phyloP scores from a whole-genome alignment of 92 coral and sea anemone species.

The Blastomussa wellsi region DNA sequence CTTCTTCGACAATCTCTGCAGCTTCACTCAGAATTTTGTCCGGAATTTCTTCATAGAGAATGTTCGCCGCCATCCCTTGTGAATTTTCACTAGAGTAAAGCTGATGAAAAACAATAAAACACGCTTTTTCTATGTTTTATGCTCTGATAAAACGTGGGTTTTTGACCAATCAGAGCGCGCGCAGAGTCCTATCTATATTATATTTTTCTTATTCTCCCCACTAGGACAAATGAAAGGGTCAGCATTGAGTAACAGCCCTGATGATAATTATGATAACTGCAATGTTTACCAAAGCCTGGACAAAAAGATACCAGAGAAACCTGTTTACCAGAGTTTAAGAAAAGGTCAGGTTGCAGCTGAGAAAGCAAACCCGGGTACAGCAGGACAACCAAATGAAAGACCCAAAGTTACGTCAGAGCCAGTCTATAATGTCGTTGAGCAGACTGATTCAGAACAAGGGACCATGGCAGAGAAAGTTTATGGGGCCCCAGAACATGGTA shows the following conservation, averaged over 20 bases:
- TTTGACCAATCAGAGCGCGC: too few species aligned
- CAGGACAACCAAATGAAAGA: not conserved
- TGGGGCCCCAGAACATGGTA: not conserved
- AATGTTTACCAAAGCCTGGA: constrained; percentile 30
- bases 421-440: constrained; percentile 28
- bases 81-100: too few species aligned
- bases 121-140: too few species aligned
- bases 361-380: constrained; percentile 17
- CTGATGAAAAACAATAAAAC: too few species aligned
- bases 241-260: constrained; percentile 16
- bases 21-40: too few species aligned
- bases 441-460: constrained; percentile 9
- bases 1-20: too few species aligned
- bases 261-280: constrained; percentile 26
- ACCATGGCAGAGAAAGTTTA: constrained; percentile 43
- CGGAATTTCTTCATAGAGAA: too few species aligned
- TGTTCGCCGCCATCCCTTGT: too few species aligned
- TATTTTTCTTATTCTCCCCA: not conserved
- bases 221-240: not conserved
- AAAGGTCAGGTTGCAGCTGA: constrained; percentile 3
- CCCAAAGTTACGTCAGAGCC: not conserved
- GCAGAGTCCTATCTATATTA: too few species aligned
- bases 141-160: too few species aligned
- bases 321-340: constrained; percentile 32
- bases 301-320: constrained; percentile 4